phyloP scores from a whole-genome alignment of 2,113 vertebrate species.

The Sorex fumeus region DNA sequence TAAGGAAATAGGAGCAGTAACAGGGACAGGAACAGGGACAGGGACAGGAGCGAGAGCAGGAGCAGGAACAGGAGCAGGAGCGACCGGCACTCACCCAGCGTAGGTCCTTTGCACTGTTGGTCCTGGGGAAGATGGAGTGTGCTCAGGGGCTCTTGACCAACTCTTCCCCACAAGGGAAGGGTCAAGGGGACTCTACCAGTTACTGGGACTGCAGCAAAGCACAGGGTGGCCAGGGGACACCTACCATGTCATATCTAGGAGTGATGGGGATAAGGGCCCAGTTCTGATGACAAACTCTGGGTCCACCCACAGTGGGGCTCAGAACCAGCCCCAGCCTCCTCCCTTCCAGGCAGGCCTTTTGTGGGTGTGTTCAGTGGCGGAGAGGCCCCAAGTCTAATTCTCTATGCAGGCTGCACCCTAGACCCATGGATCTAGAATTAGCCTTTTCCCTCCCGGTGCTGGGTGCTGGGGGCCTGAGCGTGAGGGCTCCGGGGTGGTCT shows the following conservation, averaged over 20 bases:
- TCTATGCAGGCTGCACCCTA: not conserved
- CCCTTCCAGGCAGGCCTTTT: not conserved
- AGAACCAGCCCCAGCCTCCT: not conserved
- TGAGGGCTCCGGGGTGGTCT: not conserved
- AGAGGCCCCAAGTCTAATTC: not conserved
- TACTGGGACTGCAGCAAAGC: not conserved
- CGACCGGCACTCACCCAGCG: too few relatives aligned
- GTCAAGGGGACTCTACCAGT: not conserved
- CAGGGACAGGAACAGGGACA: too few relatives aligned
- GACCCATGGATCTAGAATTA: too few relatives aligned
- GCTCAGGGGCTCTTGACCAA: too few relatives aligned
- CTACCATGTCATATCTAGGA: not conserved
- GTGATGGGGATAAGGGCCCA: not conserved
- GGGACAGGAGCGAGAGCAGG: too few relatives aligned
- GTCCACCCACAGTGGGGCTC: not conserved
- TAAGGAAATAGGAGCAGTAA: too few relatives aligned
- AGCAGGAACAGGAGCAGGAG: too few relatives aligned
- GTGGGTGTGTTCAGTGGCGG: rapidly evolving
- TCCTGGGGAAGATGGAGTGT: not conserved
- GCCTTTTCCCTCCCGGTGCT: not conserved
- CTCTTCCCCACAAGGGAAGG: not conserved
- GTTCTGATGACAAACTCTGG: not conserved
- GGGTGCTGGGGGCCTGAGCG: not conserved
- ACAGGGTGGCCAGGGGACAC: not conserved
- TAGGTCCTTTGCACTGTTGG: too few relatives aligned